A percentile compares a stretch with the other conserved stretches of the same genome.
Conservation (phyloP, 37 sponge, comb jelly and placozoan genomes). For the Axinella damicornis region DNA sequence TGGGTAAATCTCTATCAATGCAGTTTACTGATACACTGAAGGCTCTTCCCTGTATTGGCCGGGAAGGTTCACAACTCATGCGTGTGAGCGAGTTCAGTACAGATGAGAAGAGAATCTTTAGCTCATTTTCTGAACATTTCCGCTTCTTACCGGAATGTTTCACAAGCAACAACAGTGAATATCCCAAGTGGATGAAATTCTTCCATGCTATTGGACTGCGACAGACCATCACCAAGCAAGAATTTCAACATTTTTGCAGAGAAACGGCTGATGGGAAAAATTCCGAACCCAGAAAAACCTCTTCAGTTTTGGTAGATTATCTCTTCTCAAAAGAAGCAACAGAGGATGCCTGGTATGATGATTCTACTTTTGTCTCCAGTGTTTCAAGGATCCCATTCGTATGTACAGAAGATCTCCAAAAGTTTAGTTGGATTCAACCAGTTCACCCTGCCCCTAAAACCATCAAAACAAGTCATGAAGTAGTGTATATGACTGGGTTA, state of each 20-base stretch:
- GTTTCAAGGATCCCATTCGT: slow-evolving; percentile 52
- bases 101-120: slow-evolving; percentile 26
- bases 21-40: slow-evolving; percentile 13
- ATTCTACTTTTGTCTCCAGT: background rate
- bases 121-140: slow-evolving; percentile 11
- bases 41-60: slow-evolving; percentile 37
- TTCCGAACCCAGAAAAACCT: background rate
- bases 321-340: slow-evolving; percentile 32
- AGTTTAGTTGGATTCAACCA: slow-evolving; percentile 43
- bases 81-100: slow-evolving; percentile 39
- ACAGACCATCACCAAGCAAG: background rate
- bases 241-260: slow-evolving; percentile 31
- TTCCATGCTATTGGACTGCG: slow-evolving; percentile 34
- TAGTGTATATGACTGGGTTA: too few species aligned
- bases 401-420: background rate
- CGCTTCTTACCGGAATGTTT: slow-evolving; percentile 31
- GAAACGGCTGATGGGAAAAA: slow-evolving; percentile 1
- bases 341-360: slow-evolving; percentile 7
- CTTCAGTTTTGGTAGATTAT: slow-evolving; percentile 31
- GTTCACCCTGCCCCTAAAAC: slow-evolving; percentile 3
- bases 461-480: background rate
- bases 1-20: background rate
- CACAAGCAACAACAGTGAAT: background rate
- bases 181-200: slow-evolving; percentile 40
- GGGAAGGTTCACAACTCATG: slow-evolving; percentile 3